Percentiles rank a stretch among this genome's conserved stretches.
Conservation (phyloP, 1,140 invertebrate species). For the Asobara japonica region DNA sequence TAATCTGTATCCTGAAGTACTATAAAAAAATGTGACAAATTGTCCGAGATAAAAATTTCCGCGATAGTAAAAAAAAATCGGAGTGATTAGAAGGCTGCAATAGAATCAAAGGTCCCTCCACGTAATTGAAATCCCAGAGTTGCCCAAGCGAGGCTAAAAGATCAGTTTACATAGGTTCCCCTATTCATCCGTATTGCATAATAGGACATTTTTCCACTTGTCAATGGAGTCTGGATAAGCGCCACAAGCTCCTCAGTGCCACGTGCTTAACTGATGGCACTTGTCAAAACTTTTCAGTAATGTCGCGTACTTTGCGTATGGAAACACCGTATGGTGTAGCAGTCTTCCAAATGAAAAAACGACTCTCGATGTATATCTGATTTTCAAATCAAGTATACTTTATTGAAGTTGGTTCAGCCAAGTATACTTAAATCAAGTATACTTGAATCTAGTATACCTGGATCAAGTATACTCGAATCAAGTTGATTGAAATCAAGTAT, state of each 20-base stretch:
- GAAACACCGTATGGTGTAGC: too few species aligned
- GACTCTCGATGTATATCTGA: too few species aligned
- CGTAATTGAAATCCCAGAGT: conserved; percentile 22
- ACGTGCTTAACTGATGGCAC: neutral
- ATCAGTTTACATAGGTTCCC: conserved; percentile 12
- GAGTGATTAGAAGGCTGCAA: neutral
- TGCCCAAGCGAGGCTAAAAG: conserved; percentile 17
- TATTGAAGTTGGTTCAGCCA: too few species aligned
- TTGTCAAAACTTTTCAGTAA: neutral
- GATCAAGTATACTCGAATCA: too few species aligned
- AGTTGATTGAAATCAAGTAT: too few species aligned
- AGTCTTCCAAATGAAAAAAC: too few species aligned
- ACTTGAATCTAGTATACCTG: too few species aligned
- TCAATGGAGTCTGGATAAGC: neutral
- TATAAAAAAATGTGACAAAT: neutral
- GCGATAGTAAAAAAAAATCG: neutral
- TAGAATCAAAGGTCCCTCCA: conserved; percentile 18
- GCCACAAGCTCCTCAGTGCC: neutral
- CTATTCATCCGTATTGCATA: conserved; percentile 6
- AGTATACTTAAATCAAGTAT: too few species aligned
- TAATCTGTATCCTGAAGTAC: neutral
- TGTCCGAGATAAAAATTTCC: neutral
- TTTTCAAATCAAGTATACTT: too few species aligned
- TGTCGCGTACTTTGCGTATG: neutral
- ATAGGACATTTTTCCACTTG: neutral